These are phyloP conservation scores for Ammodytes dubius DNA, from an alignment of 2,113 vertebrate genomes.

Conservation along the genomic window DNA sequence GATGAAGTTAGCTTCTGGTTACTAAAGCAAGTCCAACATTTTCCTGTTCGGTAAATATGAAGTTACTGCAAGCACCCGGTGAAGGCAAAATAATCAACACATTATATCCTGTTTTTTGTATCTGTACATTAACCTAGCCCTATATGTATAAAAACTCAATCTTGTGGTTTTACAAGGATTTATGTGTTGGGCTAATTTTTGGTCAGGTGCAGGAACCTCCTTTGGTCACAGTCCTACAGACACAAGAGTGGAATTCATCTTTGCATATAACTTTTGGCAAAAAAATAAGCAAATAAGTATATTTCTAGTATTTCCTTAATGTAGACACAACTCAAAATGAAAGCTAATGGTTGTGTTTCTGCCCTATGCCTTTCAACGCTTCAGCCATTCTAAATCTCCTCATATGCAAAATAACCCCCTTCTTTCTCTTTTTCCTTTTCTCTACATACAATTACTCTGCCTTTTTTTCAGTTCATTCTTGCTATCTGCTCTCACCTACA, in stretches of 20 bases:
- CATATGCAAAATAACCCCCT: conserved; percentile 39
- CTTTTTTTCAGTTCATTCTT: conserved; percentile 13
- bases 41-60: too few species aligned
- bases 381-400: conserved; percentile 45
- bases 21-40: too few species aligned
- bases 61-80: too few species aligned
- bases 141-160: too few species aligned
- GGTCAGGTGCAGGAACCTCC: neutral
- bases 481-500: conserved; percentile 18
- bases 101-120: too few species aligned
- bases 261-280: neutral
- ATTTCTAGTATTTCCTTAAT: neutral
- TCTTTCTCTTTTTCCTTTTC: neutral
- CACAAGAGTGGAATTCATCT: neutral
- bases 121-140: too few species aligned
- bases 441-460: neutral
- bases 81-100: too few species aligned
- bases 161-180: too few species aligned
- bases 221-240: neutral
- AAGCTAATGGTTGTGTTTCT: neutral
- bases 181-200: neutral
- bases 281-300: neutral
- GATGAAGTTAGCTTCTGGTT: too few species aligned
- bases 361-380: conserved; percentile 1
- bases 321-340: neutral